Evolutionary conservation across 2,113 vertebrate species (phyloP), one percentile per base, ranked within the genome.

Genomic region (Choloepus hoffmanni): DNA sequence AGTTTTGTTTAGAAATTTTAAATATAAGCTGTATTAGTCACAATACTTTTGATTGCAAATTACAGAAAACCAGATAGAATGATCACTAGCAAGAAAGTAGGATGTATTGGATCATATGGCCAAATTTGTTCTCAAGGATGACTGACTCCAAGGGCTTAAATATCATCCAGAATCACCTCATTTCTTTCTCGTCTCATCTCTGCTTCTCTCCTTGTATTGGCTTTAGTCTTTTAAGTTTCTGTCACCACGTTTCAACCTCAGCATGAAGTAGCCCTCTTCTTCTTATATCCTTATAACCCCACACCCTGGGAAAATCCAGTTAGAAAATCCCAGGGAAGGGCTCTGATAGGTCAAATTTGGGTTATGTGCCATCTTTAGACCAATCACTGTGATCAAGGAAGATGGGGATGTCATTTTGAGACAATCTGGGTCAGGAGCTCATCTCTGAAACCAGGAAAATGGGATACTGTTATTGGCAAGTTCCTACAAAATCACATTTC

Each of bases 161-260:
- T 63, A 58, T 36, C 50, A 76, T 85, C 24, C 36, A 53, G 50
- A 83, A 67, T 81, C 45, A 67, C 48, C 43, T 87, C n/a, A 23
- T 63, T 93, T 91, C 55, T 92, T 90, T 89, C 73, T 89, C 74
- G 53, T 67, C 30, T 92, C 26, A 79, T 43, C 81, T 76, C 77
- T 88, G 53, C 62, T 78, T 85, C 28, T 95, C 33, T 60, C 26
- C 74, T 8, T 82, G 74, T 50, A 58, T 68, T 73, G 70, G 14
- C 48, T 87, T 96, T 90, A 67, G 65, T 87, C 68, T 93, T 83
- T 50, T 83, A 84, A 91, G 48, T 76, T 53, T 43, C 55, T 58
- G 30, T 65, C 65, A 95, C 19, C 30, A 40, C 53, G 60, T 84
- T 79, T 91, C 85, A 78, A 13, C 26, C 15, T 63, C 21, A 62